Conservation (phyloP, 2,888 invertebrate species). For the Phalangium opilio region DNA sequence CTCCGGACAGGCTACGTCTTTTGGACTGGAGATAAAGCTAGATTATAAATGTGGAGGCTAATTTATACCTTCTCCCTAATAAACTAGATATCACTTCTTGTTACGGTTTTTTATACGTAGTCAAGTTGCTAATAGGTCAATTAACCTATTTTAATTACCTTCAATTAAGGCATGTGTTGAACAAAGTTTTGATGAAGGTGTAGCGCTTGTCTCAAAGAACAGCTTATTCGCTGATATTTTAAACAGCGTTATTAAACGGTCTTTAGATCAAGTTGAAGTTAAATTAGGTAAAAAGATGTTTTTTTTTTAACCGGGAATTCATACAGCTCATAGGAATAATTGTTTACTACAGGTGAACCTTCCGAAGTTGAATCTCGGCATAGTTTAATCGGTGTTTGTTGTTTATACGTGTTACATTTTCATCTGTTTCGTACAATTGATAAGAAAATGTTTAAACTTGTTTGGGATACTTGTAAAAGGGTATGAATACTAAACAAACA, state of each 20-base stretch:
- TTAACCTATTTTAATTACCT: too few species aligned
- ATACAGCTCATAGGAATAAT: background rate
- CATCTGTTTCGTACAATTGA: slow-evolving; percentile 54
- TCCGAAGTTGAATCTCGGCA: slow-evolving; percentile 27
- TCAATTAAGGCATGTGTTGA: slow-evolving; percentile 29
- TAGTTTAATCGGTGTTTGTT: slow-evolving; percentile 30
- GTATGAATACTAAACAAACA: too few species aligned
- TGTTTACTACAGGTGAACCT: slow-evolving; percentile 14
- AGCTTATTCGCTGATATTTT: slow-evolving; percentile 46
- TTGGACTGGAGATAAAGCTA: too few species aligned
- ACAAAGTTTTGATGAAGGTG: slow-evolving; percentile 31
- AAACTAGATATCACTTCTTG: too few species aligned
- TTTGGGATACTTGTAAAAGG: slow-evolving; percentile 62
- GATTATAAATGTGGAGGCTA: too few species aligned
- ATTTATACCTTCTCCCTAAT: too few species aligned
- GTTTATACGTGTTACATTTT: slow-evolving; percentile 32
- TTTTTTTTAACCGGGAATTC: too few species aligned
- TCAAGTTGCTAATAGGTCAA: too few species aligned
- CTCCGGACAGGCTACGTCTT: too few species aligned
- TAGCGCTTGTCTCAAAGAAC: slow-evolving; percentile 32
- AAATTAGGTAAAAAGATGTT: slow-evolving; percentile 19
- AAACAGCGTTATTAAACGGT: slow-evolving; percentile 46
- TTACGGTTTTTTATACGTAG: too few species aligned
- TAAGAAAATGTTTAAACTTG: slow-evolving; percentile 52
- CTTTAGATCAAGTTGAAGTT: slow-evolving; percentile 29